These are phyloP conservation scores for Micoletzkya japonica DNA, from an alignment of 2,888 invertebrate species.

Conservation along the genomic window DNA sequence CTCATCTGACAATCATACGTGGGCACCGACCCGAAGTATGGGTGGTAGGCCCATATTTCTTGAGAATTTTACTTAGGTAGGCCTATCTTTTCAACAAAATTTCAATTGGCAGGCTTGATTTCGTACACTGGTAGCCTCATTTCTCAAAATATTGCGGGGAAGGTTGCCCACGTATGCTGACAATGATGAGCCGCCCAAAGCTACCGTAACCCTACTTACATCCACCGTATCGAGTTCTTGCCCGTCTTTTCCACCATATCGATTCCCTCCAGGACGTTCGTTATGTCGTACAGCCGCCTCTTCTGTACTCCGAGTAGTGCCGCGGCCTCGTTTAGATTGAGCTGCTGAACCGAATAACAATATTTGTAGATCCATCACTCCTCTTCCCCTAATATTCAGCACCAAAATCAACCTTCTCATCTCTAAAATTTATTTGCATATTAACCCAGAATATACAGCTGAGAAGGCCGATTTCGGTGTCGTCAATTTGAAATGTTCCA, in stretches of 20 bases:
- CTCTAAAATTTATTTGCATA: neutral
- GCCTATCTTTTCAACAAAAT: too few relatives aligned
- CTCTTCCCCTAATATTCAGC: neutral
- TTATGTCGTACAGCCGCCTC: slow-evolving; percentile 61
- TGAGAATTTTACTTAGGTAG: too few relatives aligned
- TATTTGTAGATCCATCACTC: neutral
- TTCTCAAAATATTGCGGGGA: too few relatives aligned
- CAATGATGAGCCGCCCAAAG: neutral
- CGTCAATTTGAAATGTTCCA: slow-evolving; percentile 14
- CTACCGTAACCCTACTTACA: slow-evolving; percentile 38
- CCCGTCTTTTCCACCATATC: slow-evolving; percentile 61
- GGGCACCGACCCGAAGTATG: too few relatives aligned
- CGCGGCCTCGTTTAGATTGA: slow-evolving; percentile 62
- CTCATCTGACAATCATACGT: neutral
- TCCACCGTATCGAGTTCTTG: slow-evolving; percentile 60
- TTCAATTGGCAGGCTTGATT: too few relatives aligned
- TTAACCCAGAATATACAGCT: too few relatives aligned
- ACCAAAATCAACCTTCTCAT: neutral
- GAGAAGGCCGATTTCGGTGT: too few relatives aligned
- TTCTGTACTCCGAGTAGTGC: slow-evolving; percentile 55
- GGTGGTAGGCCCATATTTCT: too few relatives aligned
- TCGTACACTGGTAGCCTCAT: too few relatives aligned
- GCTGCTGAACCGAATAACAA: slow-evolving; percentile 35
- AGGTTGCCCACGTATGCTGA: too few relatives aligned
- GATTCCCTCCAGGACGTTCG: slow-evolving; percentile 61